Conservation (phyloP, 2,797 vertebrate genomes). For the Monodelphis domestica region DNA sequence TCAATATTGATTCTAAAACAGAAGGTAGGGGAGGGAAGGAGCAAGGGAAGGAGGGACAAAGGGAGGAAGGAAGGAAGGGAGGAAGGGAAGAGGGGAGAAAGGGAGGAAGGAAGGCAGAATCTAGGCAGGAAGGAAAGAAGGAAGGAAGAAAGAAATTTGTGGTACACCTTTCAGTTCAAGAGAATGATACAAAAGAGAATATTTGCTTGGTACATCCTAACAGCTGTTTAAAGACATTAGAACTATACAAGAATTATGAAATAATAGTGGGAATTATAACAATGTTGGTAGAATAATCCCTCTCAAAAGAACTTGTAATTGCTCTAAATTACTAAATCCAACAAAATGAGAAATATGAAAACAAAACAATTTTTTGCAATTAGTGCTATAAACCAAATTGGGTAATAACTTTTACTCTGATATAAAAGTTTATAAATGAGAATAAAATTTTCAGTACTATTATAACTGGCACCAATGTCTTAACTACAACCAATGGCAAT, state of each 20-base stretch:
- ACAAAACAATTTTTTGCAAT: neutral
- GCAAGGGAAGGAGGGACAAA: too few species aligned
- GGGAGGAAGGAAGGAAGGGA: too few species aligned
- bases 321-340: neutral
- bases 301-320: neutral
- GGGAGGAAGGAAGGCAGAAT: too few species aligned
- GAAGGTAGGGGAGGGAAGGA: too few species aligned
- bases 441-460: neutral
- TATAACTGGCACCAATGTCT: neutral
- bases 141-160: too few species aligned
- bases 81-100: too few species aligned
- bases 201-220: neutral
- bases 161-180: neutral
- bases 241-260: accelerated
- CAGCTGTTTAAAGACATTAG: neutral
- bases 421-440: neutral
- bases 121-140: too few species aligned
- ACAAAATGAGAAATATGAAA: neutral
- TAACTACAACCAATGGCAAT: neutral
- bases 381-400: neutral
- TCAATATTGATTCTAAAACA: too few species aligned
- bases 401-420: neutral
- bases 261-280: neutral
- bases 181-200: neutral
- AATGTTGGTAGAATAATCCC: neutral